phyloP scores from a whole-genome alignment of 2,113 vertebrate species.

The Phalacrocorax pelagicus region DNA sequence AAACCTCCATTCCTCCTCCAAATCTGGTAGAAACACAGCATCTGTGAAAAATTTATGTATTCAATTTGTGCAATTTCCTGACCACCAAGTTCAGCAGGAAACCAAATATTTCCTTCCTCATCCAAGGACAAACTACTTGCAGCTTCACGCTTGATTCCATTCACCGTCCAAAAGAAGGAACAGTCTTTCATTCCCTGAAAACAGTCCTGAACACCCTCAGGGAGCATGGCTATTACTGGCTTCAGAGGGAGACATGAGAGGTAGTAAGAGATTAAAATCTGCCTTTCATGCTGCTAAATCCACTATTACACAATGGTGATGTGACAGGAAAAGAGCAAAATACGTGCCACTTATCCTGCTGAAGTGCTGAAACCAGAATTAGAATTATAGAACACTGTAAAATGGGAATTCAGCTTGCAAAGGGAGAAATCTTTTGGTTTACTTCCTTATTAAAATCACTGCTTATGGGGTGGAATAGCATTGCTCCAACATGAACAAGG shows the following conservation, averaged over 20 bases:
- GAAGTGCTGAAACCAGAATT: constrained; percentile 39
- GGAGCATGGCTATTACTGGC: neutral
- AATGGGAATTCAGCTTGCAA: neutral
- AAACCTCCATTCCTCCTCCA: neutral
- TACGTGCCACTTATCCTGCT: constrained; percentile 6
- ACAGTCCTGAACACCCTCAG: neutral
- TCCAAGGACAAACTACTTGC: neutral
- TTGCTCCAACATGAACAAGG: neutral
- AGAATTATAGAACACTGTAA: constrained; percentile 10
- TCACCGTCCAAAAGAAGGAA: neutral
- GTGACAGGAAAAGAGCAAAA: constrained; percentile 44
- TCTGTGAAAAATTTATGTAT: neutral
- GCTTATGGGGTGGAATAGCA: neutral
- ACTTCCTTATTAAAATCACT: neutral
- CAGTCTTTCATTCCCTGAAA: neutral
- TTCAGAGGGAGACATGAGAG: neutral
- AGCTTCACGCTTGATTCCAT: neutral
- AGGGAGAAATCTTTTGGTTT: neutral
- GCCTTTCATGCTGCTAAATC: constrained; percentile 45
- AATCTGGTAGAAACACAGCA: neutral
- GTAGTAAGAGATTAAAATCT: constrained; percentile 27
- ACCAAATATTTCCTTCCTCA: neutral
- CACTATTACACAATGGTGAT: neutral
- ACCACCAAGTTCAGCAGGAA: neutral
- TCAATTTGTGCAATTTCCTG: neutral